phyloP scores from a whole-genome alignment of 2,888 invertebrate genomes.

The Lobophora halterata region DNA sequence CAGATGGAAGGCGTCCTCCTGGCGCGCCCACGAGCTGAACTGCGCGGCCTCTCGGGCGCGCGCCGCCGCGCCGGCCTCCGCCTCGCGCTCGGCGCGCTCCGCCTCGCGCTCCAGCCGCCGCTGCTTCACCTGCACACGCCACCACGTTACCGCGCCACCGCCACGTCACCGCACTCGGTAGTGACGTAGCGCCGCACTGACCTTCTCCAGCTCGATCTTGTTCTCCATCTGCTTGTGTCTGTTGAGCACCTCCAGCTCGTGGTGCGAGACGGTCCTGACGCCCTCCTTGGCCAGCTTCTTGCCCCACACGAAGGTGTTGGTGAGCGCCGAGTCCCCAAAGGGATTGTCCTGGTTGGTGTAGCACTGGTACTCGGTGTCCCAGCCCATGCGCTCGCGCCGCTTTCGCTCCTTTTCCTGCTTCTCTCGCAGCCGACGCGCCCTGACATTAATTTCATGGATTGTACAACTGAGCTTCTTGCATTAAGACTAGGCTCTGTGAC shows the following conservation, averaged over 20 bases:
- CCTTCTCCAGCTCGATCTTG: conserved; percentile 94
- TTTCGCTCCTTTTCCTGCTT: conserved; percentile 95
- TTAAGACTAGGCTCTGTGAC: too few relatives aligned
- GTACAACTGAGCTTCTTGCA: too few relatives aligned
- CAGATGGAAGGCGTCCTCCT: conserved; percentile 98
- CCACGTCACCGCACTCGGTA: too few relatives aligned
- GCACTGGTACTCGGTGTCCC: conserved; percentile 97
- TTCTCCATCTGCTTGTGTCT: conserved; percentile 95
- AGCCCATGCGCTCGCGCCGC: conserved; percentile 95
- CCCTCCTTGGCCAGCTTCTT: conserved; percentile 98
- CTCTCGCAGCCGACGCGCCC: conserved; percentile 89
- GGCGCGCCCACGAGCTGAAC: conserved; percentile 96
- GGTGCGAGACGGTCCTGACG: conserved; percentile 86
- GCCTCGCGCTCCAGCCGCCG: conserved; percentile 93
- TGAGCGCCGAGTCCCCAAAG: conserved; percentile 97
- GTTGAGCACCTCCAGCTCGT: conserved; percentile 91
- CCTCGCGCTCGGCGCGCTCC: conserved; percentile 90
- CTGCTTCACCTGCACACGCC: conserved; percentile 86
- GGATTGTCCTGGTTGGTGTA: conserved; percentile 99
- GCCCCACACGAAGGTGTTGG: conserved; percentile 97
- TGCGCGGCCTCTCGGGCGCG: conserved; percentile 93
- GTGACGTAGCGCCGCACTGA: too few relatives aligned
- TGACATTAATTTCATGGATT: conserved; percentile 24
- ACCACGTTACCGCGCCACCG: too few relatives aligned
- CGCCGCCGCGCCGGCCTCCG: conserved; percentile 86